A percentile compares a stretch with the other conserved stretches of the same genome.
Conservation (phyloP, 2,797 vertebrate species). For the Psittacula echo region DNA sequence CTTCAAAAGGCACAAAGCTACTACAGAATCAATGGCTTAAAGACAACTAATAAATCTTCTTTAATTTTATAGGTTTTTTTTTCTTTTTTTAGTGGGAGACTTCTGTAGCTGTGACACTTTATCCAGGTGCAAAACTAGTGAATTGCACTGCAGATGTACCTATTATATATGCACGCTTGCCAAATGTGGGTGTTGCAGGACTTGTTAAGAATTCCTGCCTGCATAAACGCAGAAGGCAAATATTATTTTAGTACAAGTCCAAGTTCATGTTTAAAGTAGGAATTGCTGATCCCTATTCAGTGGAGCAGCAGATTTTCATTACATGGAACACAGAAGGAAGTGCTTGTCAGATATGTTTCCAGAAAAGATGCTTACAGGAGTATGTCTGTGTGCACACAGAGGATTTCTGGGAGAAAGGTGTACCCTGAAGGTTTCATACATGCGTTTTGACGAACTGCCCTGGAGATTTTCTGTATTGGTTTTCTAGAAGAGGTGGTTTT, state of each 20-base stretch:
- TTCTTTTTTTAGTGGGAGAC: neutral
- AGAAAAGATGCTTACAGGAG: conserved; percentile 15
- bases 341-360: neutral
- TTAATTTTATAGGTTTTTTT: neutral
- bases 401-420: neutral
- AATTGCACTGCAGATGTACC: neutral
- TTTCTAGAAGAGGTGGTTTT: neutral
- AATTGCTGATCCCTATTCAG: neutral
- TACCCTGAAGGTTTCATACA: neutral
- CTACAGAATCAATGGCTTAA: neutral
- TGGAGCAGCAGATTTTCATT: neutral
- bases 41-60: neutral
- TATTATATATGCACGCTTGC: neutral
- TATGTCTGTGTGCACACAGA: neutral
- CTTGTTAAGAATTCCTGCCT: neutral
- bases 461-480: neutral
- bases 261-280: conserved; percentile 6
- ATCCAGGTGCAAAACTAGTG: neutral
- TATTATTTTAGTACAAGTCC: neutral
- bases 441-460: neutral
- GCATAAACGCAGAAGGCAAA: neutral
- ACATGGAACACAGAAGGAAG: neutral
- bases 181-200: neutral
- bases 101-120: neutral
- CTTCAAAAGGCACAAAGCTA: neutral